Percentiles rank a stretch among this genome's conserved stretches.
Evolutionary conservation across 1,140 invertebrate species (phyloP).

Genomic region (Aphaenogaster rudis): DNA sequence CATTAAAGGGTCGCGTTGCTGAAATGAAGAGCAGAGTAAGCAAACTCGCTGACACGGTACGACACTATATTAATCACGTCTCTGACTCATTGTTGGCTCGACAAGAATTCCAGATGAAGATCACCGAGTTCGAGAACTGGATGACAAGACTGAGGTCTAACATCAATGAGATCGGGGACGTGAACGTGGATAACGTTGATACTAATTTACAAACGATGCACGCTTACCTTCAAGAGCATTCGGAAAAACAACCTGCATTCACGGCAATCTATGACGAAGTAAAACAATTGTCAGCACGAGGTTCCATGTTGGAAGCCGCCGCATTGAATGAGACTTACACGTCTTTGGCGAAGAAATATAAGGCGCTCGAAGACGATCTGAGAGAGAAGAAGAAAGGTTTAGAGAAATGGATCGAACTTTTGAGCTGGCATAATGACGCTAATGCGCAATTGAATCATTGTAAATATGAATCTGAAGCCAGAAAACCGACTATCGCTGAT

Average conservation of each 20-base stretch:
- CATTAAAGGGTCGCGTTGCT: conserved; percentile 91
- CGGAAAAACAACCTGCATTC: conserved; percentile 92
- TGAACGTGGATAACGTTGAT: conserved; percentile 93
- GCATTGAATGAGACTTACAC: conserved; percentile 92
- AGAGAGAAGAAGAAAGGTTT: conserved; percentile 91
- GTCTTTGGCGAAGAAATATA: conserved; percentile 91
- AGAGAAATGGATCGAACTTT: conserved; percentile 94
- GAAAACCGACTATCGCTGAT: conserved; percentile 90
- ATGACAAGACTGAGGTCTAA: conserved; percentile 92
- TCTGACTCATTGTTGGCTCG: conserved; percentile 93
- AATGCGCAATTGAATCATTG: conserved; percentile 93
- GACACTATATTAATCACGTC: conserved; percentile 92
- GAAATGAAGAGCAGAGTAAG: conserved; percentile 92
- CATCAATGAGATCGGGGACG: conserved; percentile 92
- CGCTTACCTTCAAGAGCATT: conserved; percentile 92
- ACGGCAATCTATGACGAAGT: conserved; percentile 93
- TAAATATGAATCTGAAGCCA: conserved; percentile 92
- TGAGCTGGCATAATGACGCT: conserved; percentile 94
- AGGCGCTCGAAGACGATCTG: conserved; percentile 92
- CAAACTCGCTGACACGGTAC: conserved; percentile 91
- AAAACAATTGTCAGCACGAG: conserved; percentile 91
- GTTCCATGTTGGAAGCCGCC: conserved; percentile 91
- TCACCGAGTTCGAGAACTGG: conserved; percentile 94
- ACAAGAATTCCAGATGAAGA: conserved; percentile 94
- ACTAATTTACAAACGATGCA: conserved; percentile 93